Evolutionary conservation across 2,113 vertebrate genomes (phyloP).

Genomic region (Pholis gunnellus): DNA sequence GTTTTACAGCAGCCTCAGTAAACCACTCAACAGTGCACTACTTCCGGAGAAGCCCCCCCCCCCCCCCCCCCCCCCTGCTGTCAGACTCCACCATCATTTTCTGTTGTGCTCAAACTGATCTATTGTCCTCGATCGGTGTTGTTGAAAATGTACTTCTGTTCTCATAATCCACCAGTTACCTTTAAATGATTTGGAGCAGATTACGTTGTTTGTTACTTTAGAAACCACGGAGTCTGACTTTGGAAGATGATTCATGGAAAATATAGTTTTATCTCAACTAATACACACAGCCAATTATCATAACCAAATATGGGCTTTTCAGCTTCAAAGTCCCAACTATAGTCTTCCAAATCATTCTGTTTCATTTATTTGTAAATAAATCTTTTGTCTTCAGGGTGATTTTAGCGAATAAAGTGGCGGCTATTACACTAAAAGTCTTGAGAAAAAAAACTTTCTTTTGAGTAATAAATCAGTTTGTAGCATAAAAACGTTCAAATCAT

Average conservation of each 20-base stretch:
- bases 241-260: neutral
- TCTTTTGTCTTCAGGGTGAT: neutral
- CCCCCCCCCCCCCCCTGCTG: neutral
- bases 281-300: neutral
- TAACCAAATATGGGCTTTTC: neutral
- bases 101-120: neutral
- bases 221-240: neutral
- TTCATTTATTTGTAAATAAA: neutral
- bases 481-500: neutral
- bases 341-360: neutral
- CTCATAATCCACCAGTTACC: neutral
- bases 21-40: neutral
- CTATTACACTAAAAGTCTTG: too few species aligned
- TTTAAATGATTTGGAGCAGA: neutral
- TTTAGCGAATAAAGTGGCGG: neutral
- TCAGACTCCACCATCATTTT: neutral
- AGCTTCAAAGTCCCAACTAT: neutral
- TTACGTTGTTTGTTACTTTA: neutral
- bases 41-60: constrained; percentile 5
- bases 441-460: neutral
- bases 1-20: constrained; percentile 39
- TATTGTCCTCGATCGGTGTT: neutral
- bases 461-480: neutral
- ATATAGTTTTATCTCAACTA: neutral
- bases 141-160: neutral